These are phyloP conservation scores for Macroglossus sobrinus DNA, from an alignment of 2,113 vertebrate species.

Conservation along the genomic window DNA sequence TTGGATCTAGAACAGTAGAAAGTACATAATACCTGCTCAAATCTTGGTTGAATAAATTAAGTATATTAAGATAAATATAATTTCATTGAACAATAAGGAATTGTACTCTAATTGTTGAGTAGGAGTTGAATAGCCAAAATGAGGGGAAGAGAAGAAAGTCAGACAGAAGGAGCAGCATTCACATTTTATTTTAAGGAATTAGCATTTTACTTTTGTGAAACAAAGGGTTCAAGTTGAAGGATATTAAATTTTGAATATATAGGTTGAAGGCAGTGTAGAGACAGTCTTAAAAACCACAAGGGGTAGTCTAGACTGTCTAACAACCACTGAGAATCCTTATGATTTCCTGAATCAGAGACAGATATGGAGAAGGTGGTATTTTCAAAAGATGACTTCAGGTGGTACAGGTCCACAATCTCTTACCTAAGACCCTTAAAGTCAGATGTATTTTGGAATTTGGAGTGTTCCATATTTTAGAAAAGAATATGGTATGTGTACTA, in stretches of 20 bases:
- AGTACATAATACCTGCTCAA: not conserved
- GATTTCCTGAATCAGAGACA: not conserved
- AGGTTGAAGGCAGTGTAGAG: not conserved
- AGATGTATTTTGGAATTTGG: not conserved
- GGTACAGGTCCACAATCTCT: not conserved
- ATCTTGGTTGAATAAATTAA: constrained; percentile 19
- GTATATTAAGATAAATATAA: not conserved
- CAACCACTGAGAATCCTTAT: not conserved
- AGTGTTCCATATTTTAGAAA: constrained; percentile 23
- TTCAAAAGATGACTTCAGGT: not conserved
- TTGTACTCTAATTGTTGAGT: not conserved
- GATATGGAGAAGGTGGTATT: not conserved
- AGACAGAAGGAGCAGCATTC: not conserved
- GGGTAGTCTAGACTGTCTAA: not conserved
- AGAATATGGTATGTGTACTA: not conserved
- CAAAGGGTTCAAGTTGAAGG: not conserved
- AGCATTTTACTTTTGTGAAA: not conserved
- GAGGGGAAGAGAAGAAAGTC: not conserved
- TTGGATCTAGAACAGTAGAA: not conserved
- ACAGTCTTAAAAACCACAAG: not conserved
- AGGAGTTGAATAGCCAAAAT: not conserved
- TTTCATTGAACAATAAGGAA: not conserved
- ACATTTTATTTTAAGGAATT: not conserved
- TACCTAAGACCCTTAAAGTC: not conserved
- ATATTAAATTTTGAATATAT: not conserved